phyloP scores from a whole-genome alignment of 2,888 invertebrate species.

The Andrena flavipes region DNA sequence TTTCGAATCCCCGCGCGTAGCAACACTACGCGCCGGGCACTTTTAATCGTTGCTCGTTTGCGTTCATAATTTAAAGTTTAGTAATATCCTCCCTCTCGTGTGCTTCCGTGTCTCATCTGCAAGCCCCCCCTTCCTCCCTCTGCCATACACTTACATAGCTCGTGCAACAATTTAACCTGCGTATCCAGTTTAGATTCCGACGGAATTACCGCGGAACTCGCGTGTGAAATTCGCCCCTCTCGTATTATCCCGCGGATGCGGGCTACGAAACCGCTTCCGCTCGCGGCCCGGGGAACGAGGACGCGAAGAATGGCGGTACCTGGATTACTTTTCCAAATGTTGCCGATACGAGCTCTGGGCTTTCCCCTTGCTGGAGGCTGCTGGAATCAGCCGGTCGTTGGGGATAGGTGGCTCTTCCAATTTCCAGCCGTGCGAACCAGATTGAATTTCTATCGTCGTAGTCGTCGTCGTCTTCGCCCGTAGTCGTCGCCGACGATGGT shows the following conservation, averaged over 20 bases:
- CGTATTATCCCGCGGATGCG: slow-evolving; percentile 62
- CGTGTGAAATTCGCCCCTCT: slow-evolving; percentile 66
- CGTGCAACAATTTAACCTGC: slow-evolving; percentile 58
- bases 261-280: slow-evolving; percentile 45
- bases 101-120: slow-evolving; percentile 22
- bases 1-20: not conserved
- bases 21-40: not conserved
- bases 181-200: slow-evolving; percentile 53
- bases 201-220: slow-evolving; percentile 63
- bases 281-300: slow-evolving; percentile 42
- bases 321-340: slow-evolving; percentile 79
- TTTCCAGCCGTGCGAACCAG: slow-evolving; percentile 80
- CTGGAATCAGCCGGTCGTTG: slow-evolving; percentile 63
- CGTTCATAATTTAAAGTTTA: slow-evolving; percentile 59
- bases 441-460: slow-evolving; percentile 82
- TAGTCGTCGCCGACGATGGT: slow-evolving; percentile 55
- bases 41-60: slow-evolving; percentile 47
- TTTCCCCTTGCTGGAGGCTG: slow-evolving; percentile 45
- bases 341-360: slow-evolving; percentile 54
- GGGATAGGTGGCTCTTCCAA: slow-evolving; percentile 78
- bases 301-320: slow-evolving; percentile 71
- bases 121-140: slow-evolving; percentile 2
- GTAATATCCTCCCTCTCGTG: slow-evolving; percentile 35
- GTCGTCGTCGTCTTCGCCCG: slow-evolving; percentile 63
- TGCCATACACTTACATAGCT: slow-evolving; percentile 23